Evolutionary conservation across 35 echinoderm and acorn worm species (phyloP), one percentile per base, ranked within the genome.

Genomic region (Patiria miniata): DNA sequence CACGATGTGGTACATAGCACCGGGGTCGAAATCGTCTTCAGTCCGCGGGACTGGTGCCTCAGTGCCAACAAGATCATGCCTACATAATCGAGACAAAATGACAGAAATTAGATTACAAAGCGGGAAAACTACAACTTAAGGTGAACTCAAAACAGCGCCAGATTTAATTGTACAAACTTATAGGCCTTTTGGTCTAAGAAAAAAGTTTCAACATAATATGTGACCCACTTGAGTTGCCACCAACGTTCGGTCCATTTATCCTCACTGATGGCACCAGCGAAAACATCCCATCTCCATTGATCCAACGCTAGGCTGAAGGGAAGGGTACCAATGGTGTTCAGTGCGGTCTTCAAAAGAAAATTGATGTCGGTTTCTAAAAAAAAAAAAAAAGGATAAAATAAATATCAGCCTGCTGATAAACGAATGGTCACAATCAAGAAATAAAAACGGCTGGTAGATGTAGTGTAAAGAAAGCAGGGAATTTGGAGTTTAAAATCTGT

Each of bases 361-460:
- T 99, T 99, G 51, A 99, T 99, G 39, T 99, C 96, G 17, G 90
- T 95, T 87, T 99, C 96, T 99, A 40, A 14, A 91, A 14, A 34
- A 26, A 73, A 5, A 22, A 19, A 5, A 22, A 14, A 32, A 5
- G 0, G 29, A 7, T 5, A 73, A 36, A 22, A 28, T 30, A 73
- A 73, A 28, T 36, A 30, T 73, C 26, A 73, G 26, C 0, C 28
- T 60, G n/a, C n/a, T n/a, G n/a, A n/a, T n/a, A n/a, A n/a, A n/a
- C n/a, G n/a, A n/a, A n/a, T n/a, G n/a, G n/a, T n/a, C n/a, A n/a
- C n/a, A n/a, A n/a, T n/a, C n/a, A n/a, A n/a, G n/a, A n/a, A n/a
- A n/a, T n/a, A n/a, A n/a, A n/a, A n/a, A n/a, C n/a, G n/a, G n/a
- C n/a, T n/a, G n/a, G n/a, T n/a, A n/a, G n/a, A n/a, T n/a, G n/a